Conservation (phyloP, 2,797 vertebrate genomes). For the Trachurus trachurus region DNA sequence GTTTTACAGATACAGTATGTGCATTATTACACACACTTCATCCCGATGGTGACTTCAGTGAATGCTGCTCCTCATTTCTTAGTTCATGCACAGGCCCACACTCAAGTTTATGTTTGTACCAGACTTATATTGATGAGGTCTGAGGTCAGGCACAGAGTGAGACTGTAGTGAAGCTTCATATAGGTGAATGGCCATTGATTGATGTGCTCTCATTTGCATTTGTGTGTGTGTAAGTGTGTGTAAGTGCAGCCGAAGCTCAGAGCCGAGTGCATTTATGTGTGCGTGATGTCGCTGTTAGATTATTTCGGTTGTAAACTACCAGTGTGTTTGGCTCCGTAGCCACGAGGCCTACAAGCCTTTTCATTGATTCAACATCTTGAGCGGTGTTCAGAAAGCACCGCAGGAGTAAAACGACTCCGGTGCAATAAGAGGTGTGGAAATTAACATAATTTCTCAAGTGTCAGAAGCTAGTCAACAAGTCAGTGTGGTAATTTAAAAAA, state of each 20-base stretch:
- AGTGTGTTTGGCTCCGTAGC: not conserved
- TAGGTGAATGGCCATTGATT: not conserved
- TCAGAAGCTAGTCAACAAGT: constrained; percentile 67
- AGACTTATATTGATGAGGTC: not conserved
- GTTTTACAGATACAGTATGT: no score
- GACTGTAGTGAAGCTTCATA: not conserved
- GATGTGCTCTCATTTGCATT: not conserved
- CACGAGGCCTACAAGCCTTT: constrained; percentile 39
- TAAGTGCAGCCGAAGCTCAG: not conserved
- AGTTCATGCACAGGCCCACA: not conserved
- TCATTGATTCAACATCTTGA: constrained; percentile 34
- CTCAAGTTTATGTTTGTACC: not conserved
- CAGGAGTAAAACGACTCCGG: not conserved
- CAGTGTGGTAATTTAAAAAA: constrained; percentile 66
- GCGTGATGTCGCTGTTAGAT: not conserved
- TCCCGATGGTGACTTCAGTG: no score
- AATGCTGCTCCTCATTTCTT: not conserved
- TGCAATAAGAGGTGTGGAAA: constrained; percentile 32
- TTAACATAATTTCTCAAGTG: constrained; percentile 64
- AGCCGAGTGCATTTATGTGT: not conserved
- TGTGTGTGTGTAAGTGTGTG: not conserved
- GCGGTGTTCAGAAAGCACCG: not conserved
- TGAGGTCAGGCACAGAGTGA: not conserved
- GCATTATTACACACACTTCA: no score
- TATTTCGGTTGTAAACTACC: constrained; percentile 1